phyloP scores from a whole-genome alignment of 1,140 invertebrate genomes.

The Euura saliciscinereae region DNA sequence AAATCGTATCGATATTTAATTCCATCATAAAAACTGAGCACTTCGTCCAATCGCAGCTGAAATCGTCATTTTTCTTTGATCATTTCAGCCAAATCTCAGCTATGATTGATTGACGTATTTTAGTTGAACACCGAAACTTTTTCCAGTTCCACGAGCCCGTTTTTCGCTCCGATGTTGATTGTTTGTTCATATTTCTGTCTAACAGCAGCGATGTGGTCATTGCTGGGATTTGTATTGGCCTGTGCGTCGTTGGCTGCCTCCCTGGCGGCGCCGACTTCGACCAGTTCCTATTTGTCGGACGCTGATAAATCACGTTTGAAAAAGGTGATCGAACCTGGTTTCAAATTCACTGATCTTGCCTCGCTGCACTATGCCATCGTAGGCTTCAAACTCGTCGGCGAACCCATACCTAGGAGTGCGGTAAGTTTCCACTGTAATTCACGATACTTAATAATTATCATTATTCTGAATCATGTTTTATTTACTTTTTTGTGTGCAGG shows the following conservation, averaged over 20 bases:
- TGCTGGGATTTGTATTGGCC: not conserved
- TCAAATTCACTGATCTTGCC: slow-evolving; percentile 59
- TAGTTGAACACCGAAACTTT: no score
- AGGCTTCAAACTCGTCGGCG: slow-evolving; percentile 61
- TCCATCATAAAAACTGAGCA: no score
- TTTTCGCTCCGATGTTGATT: no score
- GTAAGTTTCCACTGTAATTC: slow-evolving; percentile 40
- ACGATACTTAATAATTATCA: not conserved
- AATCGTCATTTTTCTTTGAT: no score
- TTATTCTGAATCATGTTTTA: not conserved
- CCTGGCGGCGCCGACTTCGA: slow-evolving; percentile 33
- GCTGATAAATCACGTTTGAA: slow-evolving; percentile 62
- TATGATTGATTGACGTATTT: no score
- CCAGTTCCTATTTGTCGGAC: slow-evolving; percentile 62
- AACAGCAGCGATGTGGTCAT: not conserved
- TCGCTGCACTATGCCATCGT: slow-evolving; percentile 63
- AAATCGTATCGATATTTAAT: no score
- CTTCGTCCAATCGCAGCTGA: no score
- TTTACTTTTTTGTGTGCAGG: not conserved
- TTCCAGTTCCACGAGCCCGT: no score
- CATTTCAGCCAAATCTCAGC: no score
- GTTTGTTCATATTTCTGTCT: not conserved
- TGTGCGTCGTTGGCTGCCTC: not conserved
- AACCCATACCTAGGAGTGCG: slow-evolving; percentile 56
- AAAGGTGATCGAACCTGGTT: slow-evolving; percentile 62